Base-by-base conservation (phyloP, 2,888 invertebrate genomes). In the Plemyria rubiginata region DNA sequence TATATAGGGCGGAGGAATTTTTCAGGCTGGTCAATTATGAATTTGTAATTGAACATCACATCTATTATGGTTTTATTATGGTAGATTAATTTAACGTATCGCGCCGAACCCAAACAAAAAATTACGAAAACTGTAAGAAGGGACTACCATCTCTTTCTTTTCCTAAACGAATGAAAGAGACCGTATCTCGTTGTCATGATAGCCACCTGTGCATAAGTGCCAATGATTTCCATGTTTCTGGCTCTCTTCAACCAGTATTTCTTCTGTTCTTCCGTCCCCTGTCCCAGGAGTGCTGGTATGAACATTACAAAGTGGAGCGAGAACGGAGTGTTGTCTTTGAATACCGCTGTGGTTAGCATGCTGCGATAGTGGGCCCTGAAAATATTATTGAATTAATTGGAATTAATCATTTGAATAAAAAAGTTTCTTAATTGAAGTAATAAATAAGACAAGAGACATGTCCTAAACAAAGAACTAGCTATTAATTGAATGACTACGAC, bases 281-380 rank as follows among this genome's bases (percentile, higher is more conserved):
- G 98, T 0, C 97, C 97, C 92, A 96, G 93, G 51, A 99, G 90
- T 0, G 98, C 94, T 0, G 98, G 97, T 51, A 98, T 94, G 81
- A 99, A 98, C 98, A 99, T 98, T 0, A 96, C 94, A 79, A 95
- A 95, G 80, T 99, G 98, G 0, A 99, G 91, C 12, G 95, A 85
- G 43, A 94, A 82, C 0, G 94, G 97, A 70, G 95, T 94, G 54
- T 95, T 95, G 78, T 96, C 96, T 80, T 94, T 94, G 56, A 96
- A 88, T 51, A 96, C 92, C 0, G 95, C 96, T n/a, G 93, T 84
- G 0, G 94, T 92, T 36, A 96, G 71, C 67, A 93, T 87, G 16
- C 94, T 94, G 13, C 95, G 95, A 69, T 95, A 84, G 40, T 93
- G 85, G 71, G 94, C 90, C 67, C 95, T 95, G 64, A 4, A 73